These are phyloP conservation scores for Oryctolagus cuniculus DNA, from an alignment of 2,113 vertebrate species.

Conservation along the genomic window DNA sequence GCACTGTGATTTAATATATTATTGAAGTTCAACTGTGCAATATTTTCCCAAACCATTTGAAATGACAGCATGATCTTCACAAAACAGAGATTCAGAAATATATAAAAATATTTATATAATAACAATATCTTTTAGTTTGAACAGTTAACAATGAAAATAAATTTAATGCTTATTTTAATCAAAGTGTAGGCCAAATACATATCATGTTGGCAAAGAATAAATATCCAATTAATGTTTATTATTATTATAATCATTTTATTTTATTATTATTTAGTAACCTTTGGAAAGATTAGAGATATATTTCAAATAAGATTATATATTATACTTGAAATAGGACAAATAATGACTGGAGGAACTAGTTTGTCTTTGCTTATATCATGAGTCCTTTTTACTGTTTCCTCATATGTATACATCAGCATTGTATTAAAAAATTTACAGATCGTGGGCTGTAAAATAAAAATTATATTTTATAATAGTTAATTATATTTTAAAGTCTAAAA, in stretches of 20 bases:
- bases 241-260: background rate
- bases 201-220: background rate
- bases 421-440: background rate
- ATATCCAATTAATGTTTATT: background rate
- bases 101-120: background rate
- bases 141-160: background rate
- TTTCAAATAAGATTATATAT: background rate
- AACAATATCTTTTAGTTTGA: background rate
- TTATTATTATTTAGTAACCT: background rate
- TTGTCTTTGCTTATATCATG: background rate
- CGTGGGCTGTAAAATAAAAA: background rate
- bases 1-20: background rate
- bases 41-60: slow-evolving; percentile 26
- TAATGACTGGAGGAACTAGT: background rate
- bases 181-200: background rate
- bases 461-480: background rate
- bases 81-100: background rate
- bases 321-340: background rate
- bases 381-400: background rate
- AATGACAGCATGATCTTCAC: background rate
- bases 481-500: background rate
- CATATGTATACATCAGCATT: background rate
- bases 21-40: background rate
- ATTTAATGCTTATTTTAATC: background rate
- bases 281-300: background rate